These are phyloP conservation scores for Ectropis crepuscularia DNA, from an alignment of 2,888 invertebrate genomes.

Conservation along the genomic window DNA sequence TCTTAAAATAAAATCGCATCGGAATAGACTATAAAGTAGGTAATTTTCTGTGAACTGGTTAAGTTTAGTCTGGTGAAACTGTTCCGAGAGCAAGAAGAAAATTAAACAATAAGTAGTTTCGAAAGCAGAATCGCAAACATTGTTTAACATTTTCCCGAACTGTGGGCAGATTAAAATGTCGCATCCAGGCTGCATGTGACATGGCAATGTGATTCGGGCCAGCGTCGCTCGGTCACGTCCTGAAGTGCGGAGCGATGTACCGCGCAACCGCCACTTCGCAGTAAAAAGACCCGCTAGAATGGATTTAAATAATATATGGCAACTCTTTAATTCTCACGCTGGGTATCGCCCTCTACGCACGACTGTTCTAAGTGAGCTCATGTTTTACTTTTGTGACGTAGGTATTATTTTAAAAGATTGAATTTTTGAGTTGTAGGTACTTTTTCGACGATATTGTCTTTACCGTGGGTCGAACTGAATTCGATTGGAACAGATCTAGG, in stretches of 20 bases:
- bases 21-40: no score
- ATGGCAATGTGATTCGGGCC: conserved; percentile 57
- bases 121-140: conserved; percentile 7
- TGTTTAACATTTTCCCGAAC: conserved; percentile 31
- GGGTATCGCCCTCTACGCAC: conserved; percentile 38
- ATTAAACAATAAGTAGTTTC: background rate
- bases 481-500: no score
- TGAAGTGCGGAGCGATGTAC: conserved; percentile 82
- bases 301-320: conserved; percentile 80
- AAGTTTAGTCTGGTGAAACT: no score
- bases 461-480: no score
- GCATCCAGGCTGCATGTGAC: conserved; percentile 54
- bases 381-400: background rate
- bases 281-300: conserved; percentile 75
- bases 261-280: conserved; percentile 76
- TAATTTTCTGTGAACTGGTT: no score
- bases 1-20: no score
- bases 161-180: conserved; percentile 48
- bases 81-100: background rate
- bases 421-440: no score
- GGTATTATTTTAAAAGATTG: no score
- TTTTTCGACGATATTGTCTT: no score
- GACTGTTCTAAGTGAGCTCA: conserved; percentile 37
- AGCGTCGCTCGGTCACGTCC: conserved; percentile 74
- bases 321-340: conserved; percentile 68